phyloP scores from a whole-genome alignment of 2,797 vertebrate species.

The Cyclopterus lumpus region DNA sequence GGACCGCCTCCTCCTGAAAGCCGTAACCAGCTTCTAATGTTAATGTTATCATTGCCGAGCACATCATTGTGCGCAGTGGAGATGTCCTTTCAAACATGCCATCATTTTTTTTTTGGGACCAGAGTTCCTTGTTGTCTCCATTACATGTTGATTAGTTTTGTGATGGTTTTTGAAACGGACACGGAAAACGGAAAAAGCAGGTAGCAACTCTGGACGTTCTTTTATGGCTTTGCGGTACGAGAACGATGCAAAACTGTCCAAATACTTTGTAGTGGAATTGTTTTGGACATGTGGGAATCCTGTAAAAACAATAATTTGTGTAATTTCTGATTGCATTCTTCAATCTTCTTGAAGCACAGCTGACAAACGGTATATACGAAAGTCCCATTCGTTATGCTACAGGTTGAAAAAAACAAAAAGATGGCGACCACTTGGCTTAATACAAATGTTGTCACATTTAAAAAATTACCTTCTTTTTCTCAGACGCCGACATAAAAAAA shows the following conservation, averaged over 20 bases:
- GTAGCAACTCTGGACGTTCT: neutral
- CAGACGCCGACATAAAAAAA: no score
- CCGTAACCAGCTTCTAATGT: conserved; percentile 37
- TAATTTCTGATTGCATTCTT: conserved; percentile 8
- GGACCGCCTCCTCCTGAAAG: conserved; percentile 43
- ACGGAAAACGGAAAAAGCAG: conserved; percentile 33
- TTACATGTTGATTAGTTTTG: conserved; percentile 42
- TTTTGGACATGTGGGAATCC: neutral
- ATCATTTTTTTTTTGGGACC: conserved; percentile 14
- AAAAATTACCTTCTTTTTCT: neutral
- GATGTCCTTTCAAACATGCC: conserved; percentile 12
- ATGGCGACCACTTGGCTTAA: neutral
- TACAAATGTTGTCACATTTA: neutral
- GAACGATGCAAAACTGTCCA: conserved; percentile 1
- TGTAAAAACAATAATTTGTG: neutral
- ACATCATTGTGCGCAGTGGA: conserved; percentile 26
- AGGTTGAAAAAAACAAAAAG: neutral
- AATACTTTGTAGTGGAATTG: conserved; percentile 2
- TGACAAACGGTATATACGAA: neutral
- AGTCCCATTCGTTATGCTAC: neutral
- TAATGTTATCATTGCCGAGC: conserved; percentile 26
- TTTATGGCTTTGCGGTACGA: neutral
- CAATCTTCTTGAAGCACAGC: neutral
- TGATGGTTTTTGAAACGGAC: conserved; percentile 22
- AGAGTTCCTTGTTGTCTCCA: conserved; percentile 2